phyloP scores from a whole-genome alignment of 2,888 invertebrate species.

The Mallateleia sp. region DNA sequence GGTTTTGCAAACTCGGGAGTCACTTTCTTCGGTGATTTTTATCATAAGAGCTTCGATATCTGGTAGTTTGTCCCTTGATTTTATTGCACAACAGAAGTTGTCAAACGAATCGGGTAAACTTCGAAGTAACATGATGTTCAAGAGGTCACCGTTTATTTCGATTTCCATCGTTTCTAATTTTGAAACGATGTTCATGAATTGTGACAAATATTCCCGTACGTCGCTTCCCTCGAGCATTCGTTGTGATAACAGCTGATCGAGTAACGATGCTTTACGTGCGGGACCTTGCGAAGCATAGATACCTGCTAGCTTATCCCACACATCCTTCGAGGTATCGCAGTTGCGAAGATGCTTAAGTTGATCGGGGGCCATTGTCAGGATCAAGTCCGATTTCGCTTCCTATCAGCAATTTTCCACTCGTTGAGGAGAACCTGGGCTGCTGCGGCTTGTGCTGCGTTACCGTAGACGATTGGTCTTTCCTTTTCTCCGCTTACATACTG shows the following conservation, averaged over 20 bases:
- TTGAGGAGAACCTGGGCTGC: not conserved
- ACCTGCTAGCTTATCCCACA: not conserved
- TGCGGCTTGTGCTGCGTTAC: not conserved
- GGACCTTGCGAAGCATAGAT: slow-evolving; percentile 12
- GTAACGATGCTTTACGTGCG: not conserved
- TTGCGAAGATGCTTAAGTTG: slow-evolving; percentile 14
- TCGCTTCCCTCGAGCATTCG: slow-evolving; percentile 11
- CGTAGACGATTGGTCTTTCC: not conserved
- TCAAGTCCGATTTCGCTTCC: slow-evolving; percentile 8
- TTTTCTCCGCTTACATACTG: not conserved
- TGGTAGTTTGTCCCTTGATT: no score
- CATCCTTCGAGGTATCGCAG: slow-evolving; percentile 2
- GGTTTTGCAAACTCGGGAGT: not conserved
- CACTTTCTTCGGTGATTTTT: not conserved
- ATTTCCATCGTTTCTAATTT: slow-evolving; percentile 9
- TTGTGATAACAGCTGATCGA: slow-evolving; percentile 10
- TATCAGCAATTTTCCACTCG: not conserved
- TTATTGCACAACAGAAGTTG: no score
- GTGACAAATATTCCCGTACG: slow-evolving; percentile 6
- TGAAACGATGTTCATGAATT: not conserved
- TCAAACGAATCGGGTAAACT: not conserved
- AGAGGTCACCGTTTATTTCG: no score
- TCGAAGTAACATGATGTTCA: not conserved
- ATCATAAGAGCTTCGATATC: not conserved
- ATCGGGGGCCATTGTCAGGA: not conserved